Conservation (phyloP, 2,888 invertebrate species). For the Andrena camellia region DNA sequence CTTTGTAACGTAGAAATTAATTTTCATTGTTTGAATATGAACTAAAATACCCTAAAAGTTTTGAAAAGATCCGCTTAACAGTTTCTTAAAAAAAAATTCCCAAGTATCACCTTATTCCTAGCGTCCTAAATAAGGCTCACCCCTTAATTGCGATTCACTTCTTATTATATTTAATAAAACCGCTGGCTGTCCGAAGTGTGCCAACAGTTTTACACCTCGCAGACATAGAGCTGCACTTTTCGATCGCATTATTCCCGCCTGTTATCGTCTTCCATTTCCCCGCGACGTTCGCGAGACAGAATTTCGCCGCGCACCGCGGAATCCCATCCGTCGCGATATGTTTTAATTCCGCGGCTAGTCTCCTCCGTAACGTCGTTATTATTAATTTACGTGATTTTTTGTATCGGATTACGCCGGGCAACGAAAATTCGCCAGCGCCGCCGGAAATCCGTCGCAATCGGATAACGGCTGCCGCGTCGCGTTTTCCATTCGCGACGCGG, state of each 20-base stretch:
- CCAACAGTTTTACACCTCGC: background rate
- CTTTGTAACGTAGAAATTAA: too few relatives aligned
- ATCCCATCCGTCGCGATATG: constrained; percentile 37
- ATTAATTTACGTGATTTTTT: constrained; percentile 58
- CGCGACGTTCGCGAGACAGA: background rate
- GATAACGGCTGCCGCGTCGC: constrained; percentile 25
- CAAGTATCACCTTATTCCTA: too few relatives aligned
- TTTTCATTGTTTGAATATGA: too few relatives aligned
- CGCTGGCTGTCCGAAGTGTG: background rate
- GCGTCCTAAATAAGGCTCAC: too few relatives aligned
- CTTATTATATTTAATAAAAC: background rate
- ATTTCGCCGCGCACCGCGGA: background rate
- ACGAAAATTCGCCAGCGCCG: constrained; percentile 44
- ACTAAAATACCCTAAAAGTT: too few relatives aligned
- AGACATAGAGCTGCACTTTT: background rate
- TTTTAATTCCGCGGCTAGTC: constrained; percentile 31
- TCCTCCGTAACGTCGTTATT: constrained; percentile 46
- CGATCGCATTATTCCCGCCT: background rate
- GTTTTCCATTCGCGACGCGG: constrained; percentile 19
- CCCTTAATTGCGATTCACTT: background rate
- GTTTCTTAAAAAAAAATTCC: too few relatives aligned
- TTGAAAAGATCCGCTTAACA: too few relatives aligned
- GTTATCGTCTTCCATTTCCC: background rate
- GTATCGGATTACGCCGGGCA: constrained; percentile 50
- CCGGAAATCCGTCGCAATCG: constrained; percentile 53